Evolutionary conservation across 2,888 invertebrate species (phyloP).

Genomic region (Sinhomidia bicolor): DNA sequence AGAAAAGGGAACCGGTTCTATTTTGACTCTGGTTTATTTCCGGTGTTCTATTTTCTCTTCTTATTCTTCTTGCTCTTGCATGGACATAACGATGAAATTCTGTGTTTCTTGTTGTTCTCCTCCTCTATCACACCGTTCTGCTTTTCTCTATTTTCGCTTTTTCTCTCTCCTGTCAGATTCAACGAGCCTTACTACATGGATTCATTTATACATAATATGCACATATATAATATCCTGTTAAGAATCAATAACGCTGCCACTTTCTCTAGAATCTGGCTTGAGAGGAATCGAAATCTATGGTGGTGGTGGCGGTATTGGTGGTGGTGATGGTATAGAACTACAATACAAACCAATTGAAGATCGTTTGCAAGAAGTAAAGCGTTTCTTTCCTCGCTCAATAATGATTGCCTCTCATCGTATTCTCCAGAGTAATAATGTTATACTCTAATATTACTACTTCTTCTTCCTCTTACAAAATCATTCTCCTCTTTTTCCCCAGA

Average conservation of each 20-base stretch:
- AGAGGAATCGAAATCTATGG: not conserved
- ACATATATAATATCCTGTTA: constrained; percentile 53
- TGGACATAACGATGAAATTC: constrained; percentile 29
- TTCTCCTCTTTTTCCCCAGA: constrained; percentile 10
- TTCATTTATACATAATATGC: constrained; percentile 60
- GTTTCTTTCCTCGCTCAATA: constrained; percentile 51
- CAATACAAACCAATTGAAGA: constrained; percentile 42
- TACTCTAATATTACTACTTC: constrained; percentile 8
- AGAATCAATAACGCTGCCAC: constrained; percentile 54
- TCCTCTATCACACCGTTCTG: not conserved
- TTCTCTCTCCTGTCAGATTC: constrained; percentile 30
- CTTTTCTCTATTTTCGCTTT: constrained; percentile 26
- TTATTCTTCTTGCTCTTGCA: constrained; percentile 37
- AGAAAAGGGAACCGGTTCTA: constrained; percentile 67
- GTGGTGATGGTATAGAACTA: constrained; percentile 22
- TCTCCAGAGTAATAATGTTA: constrained; percentile 61
- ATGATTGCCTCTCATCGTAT: constrained; percentile 64
- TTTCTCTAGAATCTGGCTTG: not conserved
- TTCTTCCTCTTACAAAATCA: not conserved
- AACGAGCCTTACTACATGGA: constrained; percentile 33
- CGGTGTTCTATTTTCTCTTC: constrained; percentile 68
- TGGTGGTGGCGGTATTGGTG: too few relatives aligned
- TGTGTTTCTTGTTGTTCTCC: not conserved
- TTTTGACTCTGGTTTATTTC: constrained; percentile 70
- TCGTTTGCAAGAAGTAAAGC: constrained; percentile 32